Base-by-base conservation (phyloP, 2,113 vertebrate genomes). In the Strix aluco region DNA sequence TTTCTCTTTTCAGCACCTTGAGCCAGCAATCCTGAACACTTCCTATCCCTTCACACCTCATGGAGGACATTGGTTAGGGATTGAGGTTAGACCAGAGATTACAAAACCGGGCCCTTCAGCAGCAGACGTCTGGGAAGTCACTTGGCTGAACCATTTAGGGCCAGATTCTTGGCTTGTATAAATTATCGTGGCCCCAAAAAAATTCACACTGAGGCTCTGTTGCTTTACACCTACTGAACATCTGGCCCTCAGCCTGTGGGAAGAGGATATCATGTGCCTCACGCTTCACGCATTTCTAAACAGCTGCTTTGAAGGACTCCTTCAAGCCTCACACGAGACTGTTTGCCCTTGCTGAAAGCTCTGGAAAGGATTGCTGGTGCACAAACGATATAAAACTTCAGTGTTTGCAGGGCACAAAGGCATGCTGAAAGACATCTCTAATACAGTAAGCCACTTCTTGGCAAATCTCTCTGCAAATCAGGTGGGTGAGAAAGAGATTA, bases 171-270 rank as follows among this genome's bases (percentile, higher is more conserved):
- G 77, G 67, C 77, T 63, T 22, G 21, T 81, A 40, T 78, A 90
- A 90, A 90, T 63, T 67, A 47, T 3, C 0, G 0, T 30, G 46
- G 40, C 27, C 44, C 27, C n/a, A 6, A 25, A 34, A 81, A 46
- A 87, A 80, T n/a, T 67, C 63, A 66, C 55, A 47, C 44, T 25
- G 54, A 70, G 46, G 51, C 46, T 85, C 55, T 74, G 51, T 59
- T 2, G 9, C 71, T 90, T 90, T 92, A 84, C 89, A 91, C 74
- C 93, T 81, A 72, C 94, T 81, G 95, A 94, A 92, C 88, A 96
- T 96, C 93, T 95, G 96, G 77, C 83, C 55, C 55, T 79, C 61
- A 55, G 84, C 61, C 90, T 91, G 93, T 96, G 92, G 93, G 92
- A 97, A 96, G 85, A 92, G 74, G 86, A 82, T 88, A 88, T 70